These are phyloP conservation scores for Equus quagga DNA, from an alignment of 2,113 vertebrate species.

Conservation along the genomic window DNA sequence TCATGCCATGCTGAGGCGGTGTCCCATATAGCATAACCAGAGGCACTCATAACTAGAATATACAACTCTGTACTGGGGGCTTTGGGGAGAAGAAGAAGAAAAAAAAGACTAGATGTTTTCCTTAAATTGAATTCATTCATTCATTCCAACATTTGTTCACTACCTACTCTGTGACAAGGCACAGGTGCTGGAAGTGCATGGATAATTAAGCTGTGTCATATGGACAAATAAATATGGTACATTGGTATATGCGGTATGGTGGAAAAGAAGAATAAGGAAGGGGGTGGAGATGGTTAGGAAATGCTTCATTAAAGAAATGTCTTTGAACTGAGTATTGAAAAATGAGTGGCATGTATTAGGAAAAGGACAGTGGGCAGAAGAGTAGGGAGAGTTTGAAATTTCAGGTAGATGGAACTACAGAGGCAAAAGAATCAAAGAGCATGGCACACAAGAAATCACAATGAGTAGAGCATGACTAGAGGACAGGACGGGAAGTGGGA, in stretches of 20 bases:
- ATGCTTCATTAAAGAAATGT: neutral
- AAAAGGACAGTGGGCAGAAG: neutral
- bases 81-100: too few relatives aligned
- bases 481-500: neutral
- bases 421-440: neutral
- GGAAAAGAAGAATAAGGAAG: neutral
- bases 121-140: neutral
- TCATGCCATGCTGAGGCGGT: too few relatives aligned
- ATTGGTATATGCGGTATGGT: neutral
- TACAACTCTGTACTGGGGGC: too few relatives aligned
- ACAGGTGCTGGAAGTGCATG: neutral
- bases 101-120: neutral
- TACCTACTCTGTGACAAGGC: neutral
- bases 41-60: too few relatives aligned
- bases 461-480: neutral
- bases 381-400: neutral
- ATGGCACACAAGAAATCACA: neutral
- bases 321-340: constrained; percentile 1
- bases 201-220: neutral
- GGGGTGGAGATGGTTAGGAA: neutral
- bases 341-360: neutral
- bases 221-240: neutral
- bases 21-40: too few relatives aligned
- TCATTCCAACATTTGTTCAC: neutral
- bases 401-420: neutral